These are phyloP conservation scores for Cecropterus lyciades DNA, from an alignment of 1,140 invertebrate species.

Conservation along the genomic window DNA sequence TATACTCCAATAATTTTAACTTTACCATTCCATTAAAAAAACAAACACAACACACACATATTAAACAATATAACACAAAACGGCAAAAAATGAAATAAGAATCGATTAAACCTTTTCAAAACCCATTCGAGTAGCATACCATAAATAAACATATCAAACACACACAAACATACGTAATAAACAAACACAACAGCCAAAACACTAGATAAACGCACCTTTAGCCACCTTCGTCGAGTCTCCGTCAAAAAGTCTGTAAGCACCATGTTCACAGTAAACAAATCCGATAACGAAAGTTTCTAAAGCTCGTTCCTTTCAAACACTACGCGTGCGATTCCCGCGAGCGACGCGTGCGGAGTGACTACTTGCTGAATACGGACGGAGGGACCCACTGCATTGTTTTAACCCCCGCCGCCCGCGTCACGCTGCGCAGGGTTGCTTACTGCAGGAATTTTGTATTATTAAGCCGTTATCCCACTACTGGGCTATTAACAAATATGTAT, in stretches of 20 bases:
- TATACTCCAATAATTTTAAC: too few species aligned
- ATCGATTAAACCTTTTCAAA: too few species aligned
- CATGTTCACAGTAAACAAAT: conserved; percentile 50
- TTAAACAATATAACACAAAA: too few species aligned
- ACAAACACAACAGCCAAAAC: conserved; percentile 20
- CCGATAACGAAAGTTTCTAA: conserved; percentile 2
- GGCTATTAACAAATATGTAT: too few species aligned
- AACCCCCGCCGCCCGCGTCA: conserved; percentile 8
- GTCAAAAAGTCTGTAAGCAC: conserved; percentile 71
- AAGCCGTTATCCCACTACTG: too few species aligned
- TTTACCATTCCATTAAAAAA: too few species aligned
- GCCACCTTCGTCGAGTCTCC: conserved; percentile 69
- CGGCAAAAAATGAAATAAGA: too few species aligned
- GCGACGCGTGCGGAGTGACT: conserved; percentile 23
- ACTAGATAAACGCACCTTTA: conserved; percentile 61
- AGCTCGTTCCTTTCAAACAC: background rate
- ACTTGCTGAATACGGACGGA: background rate
- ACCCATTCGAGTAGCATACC: background rate
- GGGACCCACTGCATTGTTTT: conserved; percentile 19
- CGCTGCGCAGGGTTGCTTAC: background rate
- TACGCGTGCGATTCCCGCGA: conserved; percentile 12
- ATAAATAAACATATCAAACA: background rate
- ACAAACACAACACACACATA: too few species aligned
- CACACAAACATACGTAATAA: background rate
- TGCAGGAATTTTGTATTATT: background rate